Conservation (phyloP, 2,888 invertebrate species). For the Idaea straminata region DNA sequence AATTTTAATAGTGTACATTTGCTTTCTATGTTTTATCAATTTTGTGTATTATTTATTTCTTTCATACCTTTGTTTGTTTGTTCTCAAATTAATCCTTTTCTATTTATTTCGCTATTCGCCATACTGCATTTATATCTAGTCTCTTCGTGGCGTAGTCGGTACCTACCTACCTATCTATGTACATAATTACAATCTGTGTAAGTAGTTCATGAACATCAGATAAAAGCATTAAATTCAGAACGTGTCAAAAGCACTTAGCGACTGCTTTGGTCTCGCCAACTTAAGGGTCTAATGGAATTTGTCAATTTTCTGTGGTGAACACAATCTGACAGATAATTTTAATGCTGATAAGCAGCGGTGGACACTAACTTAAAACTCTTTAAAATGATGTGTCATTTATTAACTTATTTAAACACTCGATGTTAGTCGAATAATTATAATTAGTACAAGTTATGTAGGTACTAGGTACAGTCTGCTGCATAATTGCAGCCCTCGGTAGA, state of each 20-base stretch:
- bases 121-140: too few species aligned
- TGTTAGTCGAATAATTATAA: not conserved
- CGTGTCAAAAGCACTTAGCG: not conserved
- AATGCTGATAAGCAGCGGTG: not conserved
- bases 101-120: too few species aligned
- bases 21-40: too few species aligned
- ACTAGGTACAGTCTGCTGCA: too few species aligned
- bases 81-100: too few species aligned
- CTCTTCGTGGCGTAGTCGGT: too few species aligned
- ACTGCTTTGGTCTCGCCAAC: not conserved
- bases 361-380: not conserved
- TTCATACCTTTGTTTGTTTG: too few species aligned
- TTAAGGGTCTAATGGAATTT: constrained; percentile 1
- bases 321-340: not conserved
- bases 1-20: too few species aligned
- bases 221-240: constrained; percentile 1
- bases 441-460: too few species aligned
- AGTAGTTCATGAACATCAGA: not conserved
- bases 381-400: not conserved
- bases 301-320: constrained; percentile 1
- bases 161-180: too few species aligned
- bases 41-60: too few species aligned
- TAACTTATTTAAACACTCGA: not conserved
- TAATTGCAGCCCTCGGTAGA: too few species aligned
- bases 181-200: not conserved